Percentiles rank a stretch among this genome's conserved stretches.
These are phyloP conservation scores for Festucalex cinctus DNA, from an alignment of 2,113 vertebrate species.

Conservation along the genomic window DNA sequence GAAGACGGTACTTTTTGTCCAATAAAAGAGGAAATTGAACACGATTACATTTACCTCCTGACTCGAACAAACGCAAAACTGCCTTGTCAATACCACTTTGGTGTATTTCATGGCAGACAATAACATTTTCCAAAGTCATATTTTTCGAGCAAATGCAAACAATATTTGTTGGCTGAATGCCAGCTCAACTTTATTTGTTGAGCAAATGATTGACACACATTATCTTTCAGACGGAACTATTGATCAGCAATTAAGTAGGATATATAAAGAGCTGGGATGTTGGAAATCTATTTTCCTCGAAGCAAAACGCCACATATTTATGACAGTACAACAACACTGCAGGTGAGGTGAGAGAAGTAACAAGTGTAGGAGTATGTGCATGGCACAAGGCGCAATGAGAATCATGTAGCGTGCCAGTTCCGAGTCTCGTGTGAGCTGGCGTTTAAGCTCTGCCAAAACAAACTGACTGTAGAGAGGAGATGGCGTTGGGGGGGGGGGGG, in stretches of 20 bases:
- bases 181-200: not conserved
- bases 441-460: conserved; percentile 54
- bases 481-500: conserved; percentile 5
- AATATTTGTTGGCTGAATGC: not conserved
- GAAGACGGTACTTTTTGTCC: conserved; percentile 39
- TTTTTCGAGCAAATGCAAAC: conserved; percentile 5
- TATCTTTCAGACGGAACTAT: not conserved
- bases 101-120: conserved; percentile 50
- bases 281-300: too few species aligned
- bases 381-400: conserved; percentile 44
- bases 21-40: conserved; percentile 37
- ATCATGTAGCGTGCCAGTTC: conserved; percentile 32
- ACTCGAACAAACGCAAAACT: conserved; percentile 40
- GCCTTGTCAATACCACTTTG: conserved; percentile 54
- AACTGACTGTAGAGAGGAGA: conserved; percentile 35
- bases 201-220: not conserved
- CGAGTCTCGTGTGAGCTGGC: conserved; percentile 37
- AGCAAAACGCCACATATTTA: not conserved
- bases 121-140: conserved; percentile 38
- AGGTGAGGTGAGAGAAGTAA: not conserved
- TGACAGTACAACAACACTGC: not conserved
- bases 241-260: too few species aligned
- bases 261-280: too few species aligned
- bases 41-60: conserved; percentile 54
- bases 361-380: conserved; percentile 22